A percentile compares a stretch with the other conserved stretches of the same genome.
Evolutionary conservation across 2,888 invertebrate species (phyloP).

Genomic region (Agrochola macilenta): DNA sequence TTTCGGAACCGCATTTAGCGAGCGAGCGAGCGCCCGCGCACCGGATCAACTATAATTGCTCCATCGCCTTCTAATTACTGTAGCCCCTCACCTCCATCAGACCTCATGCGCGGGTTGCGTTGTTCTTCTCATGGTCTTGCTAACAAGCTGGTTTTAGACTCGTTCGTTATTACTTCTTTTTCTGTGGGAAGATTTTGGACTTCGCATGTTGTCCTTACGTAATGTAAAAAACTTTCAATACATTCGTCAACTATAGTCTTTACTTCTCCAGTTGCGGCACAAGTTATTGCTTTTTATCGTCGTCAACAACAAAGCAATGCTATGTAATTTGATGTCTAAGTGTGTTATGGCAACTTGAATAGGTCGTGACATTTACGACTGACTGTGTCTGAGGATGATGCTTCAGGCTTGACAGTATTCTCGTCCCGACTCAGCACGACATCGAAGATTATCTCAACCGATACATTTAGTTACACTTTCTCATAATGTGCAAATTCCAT

Average conservation of each 20-base stretch:
- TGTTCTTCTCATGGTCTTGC: conserved; percentile 73
- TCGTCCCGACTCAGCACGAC: conserved; percentile 60
- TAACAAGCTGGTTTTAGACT: conserved; percentile 62
- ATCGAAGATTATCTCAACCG: conserved; percentile 60
- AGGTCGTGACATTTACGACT: conserved; percentile 58
- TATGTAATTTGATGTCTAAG: conserved; percentile 49
- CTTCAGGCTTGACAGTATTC: conserved; percentile 46
- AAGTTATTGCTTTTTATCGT: conserved; percentile 54
- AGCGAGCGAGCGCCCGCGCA: conserved; percentile 63
- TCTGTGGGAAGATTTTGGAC: conserved; percentile 72
- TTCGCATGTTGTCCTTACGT: conserved; percentile 59
- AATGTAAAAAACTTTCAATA: conserved; percentile 62
- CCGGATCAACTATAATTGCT: conserved; percentile 76
- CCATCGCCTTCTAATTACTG: conserved; percentile 77
- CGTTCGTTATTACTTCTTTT: conserved; percentile 53
- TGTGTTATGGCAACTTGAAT: conserved; percentile 34
- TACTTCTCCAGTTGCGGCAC: conserved; percentile 54
- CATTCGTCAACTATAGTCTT: conserved; percentile 53
- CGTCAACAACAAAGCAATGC: conserved; percentile 55
- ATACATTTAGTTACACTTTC: conserved; percentile 79
- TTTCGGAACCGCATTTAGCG: conserved; percentile 69
- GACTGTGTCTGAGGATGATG: conserved; percentile 45
- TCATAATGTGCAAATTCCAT: conserved; percentile 71
- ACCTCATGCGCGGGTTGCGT: conserved; percentile 69
- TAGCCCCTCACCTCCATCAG: conserved; percentile 72